Evolutionary conservation across 2,113 vertebrate species (phyloP).

Genomic region (Cephalopholis sonnerati): DNA sequence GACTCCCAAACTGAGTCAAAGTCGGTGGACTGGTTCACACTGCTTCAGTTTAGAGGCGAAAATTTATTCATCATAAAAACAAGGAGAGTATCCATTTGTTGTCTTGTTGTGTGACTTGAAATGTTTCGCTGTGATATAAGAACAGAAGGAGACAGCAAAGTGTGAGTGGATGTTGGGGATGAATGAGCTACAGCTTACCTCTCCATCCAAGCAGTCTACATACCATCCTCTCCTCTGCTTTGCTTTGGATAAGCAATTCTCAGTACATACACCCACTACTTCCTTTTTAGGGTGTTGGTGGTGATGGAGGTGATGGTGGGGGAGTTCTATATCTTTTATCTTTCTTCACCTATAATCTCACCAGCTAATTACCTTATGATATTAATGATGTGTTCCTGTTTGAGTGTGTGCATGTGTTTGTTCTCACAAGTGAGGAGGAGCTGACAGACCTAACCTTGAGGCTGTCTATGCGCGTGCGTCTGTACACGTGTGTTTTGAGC

Average conservation of each 20-base stretch:
- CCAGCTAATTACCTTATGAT: neutral
- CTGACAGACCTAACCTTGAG: constrained; percentile 58
- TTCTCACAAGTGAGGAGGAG: constrained; percentile 32
- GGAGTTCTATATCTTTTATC: neutral
- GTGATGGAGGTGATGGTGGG: too few species aligned
- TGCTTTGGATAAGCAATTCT: neutral
- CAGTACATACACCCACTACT: neutral
- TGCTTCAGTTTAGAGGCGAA: neutral
- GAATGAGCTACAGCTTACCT: constrained; percentile 11
- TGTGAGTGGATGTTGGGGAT: constrained; percentile 1
- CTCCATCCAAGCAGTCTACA: neutral
- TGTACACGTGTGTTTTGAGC: constrained; percentile 9
- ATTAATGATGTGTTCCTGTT: neutral
- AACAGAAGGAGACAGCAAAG: neutral
- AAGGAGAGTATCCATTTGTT: neutral
- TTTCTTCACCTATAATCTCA: neutral
- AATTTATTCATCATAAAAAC: neutral
- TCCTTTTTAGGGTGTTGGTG: neutral
- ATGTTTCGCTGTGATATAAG: neutral
- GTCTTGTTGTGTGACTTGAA: neutral
- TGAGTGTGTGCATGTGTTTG: constrained; percentile 8
- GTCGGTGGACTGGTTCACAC: neutral
- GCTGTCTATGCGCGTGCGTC: neutral
- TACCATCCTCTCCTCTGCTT: constrained; percentile 6
- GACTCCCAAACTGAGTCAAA: constrained; percentile 2